Evolutionary conservation across 2,797 vertebrate genomes (phyloP), one percentile per base, ranked within the genome.

Genomic region (Ceyx erithaca): DNA sequence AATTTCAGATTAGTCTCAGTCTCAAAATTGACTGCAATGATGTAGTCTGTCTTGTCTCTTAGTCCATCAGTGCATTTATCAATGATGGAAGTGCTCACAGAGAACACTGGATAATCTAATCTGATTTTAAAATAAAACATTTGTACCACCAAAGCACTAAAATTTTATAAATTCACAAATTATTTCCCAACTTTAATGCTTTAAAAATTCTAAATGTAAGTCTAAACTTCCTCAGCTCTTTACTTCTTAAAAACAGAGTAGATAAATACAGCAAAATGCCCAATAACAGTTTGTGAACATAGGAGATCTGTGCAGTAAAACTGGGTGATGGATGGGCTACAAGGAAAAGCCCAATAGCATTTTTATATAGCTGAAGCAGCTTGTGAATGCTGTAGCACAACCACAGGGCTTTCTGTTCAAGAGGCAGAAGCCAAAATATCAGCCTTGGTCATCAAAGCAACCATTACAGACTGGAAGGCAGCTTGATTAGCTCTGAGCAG

Each of bases 101-200:
- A 85, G 49, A 54, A 63, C 62, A 46, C 52, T 66, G 62, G 64
- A 85, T 73, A 85, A 85, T 46, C 63, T 87, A n/a, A 75, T 84
- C 75, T 88, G 35, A 75, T 90, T 93, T 68, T 57, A 80, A 88
- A 85, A 63, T 71, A 54, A 90, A 95, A 31, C 33, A n/a, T 41
- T 82, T 58, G 17, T 78, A 70, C 51, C 37, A 58, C 46, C 67
- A 68, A 70, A 85, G 43, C 52, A 28, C 77, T 85, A 54, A 75
- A 88, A 93, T 80, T 20, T 77, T 79, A 48, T 75, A 83, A 83
- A 79, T 86, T 84, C 55, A 88, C 63, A 72, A 88, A 79, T 69
- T 31, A 78, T 59, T 23, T 90, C 33, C 54, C n/a, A 68, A 54
- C 41, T 52, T 61, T 46, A 49, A 30, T 72, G 73, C 68, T 85